Evolutionary conservation across 2,113 vertebrate species (phyloP).

Genomic region (Ramphastos sulfuratus): DNA sequence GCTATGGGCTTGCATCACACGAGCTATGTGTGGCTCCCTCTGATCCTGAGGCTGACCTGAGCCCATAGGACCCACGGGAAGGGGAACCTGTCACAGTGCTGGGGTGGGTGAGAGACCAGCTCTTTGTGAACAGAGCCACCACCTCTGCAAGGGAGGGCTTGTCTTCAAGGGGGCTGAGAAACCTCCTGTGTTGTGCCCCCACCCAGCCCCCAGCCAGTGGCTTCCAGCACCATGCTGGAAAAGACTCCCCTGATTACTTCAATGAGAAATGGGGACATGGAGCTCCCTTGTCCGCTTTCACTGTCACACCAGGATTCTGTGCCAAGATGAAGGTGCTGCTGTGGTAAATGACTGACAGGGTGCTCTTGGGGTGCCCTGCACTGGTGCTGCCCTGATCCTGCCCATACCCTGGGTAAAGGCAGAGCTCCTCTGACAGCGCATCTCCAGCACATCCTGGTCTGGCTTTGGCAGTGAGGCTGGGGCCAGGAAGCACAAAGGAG

Average conservation of each 20-base stretch:
- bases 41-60: neutral
- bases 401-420: fast-evolving
- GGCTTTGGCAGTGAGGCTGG: neutral
- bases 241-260: neutral
- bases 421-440: neutral
- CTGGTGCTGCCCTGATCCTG: neutral
- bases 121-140: neutral
- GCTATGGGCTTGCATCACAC: neutral
- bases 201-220: fast-evolving
- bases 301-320: neutral
- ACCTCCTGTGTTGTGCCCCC: fast-evolving
- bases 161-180: neutral
- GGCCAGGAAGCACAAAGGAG: neutral
- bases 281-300: neutral
- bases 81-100: fast-evolving
- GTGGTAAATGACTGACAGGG: neutral
- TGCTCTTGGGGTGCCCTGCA: neutral
- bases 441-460: neutral
- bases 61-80: fast-evolving
- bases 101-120: neutral
- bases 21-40: fast-evolving
- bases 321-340: neutral
- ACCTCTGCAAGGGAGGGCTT: too few species aligned
- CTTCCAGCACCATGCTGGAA: fast-evolving
- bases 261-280: neutral